These are phyloP conservation scores for Acromyrmex echinatior DNA, from an alignment of 1,140 invertebrate genomes.

Conservation along the genomic window DNA sequence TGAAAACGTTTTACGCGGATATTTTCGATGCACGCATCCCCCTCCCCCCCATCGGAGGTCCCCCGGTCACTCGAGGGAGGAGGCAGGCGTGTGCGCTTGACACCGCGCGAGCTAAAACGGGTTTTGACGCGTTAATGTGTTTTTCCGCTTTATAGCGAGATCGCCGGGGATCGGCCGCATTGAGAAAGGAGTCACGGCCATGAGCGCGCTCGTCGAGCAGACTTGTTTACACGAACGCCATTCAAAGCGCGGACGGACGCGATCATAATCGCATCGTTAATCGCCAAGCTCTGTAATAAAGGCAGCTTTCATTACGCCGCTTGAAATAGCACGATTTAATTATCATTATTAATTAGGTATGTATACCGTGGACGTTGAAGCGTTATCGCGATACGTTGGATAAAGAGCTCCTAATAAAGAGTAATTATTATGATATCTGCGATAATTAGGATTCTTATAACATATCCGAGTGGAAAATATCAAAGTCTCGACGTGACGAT, in stretches of 20 bases:
- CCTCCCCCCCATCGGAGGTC: no score
- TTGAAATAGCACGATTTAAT: slow-evolving; percentile 25
- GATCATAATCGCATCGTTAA: slow-evolving; percentile 54
- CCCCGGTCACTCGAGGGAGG: slow-evolving; percentile 58
- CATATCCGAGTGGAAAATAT: background rate
- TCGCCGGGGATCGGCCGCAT: slow-evolving; percentile 35
- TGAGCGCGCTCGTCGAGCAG: slow-evolving; percentile 43
- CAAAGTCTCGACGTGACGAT: background rate
- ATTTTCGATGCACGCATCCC: slow-evolving; percentile 46
- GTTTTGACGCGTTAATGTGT: slow-evolving; percentile 67
- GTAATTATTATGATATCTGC: slow-evolving; percentile 34
- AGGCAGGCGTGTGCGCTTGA: slow-evolving; percentile 63
- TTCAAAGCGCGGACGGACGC: slow-evolving; percentile 39
- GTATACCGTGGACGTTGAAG: background rate
- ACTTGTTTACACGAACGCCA: slow-evolving; percentile 54
- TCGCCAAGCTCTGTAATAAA: slow-evolving; percentile 40
- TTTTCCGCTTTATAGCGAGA: slow-evolving; percentile 62
- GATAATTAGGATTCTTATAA: background rate
- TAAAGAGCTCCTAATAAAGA: slow-evolving; percentile 10
- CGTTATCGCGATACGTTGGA: background rate
- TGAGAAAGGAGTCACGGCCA: slow-evolving; percentile 44
- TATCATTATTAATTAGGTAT: slow-evolving; percentile 40
- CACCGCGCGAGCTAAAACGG: slow-evolving; percentile 60
- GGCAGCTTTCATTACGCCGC: slow-evolving; percentile 4
- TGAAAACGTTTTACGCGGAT: slow-evolving; percentile 70